Evolutionary conservation across 2,888 invertebrate genomes (phyloP).

Genomic region (Antheraea assamensis): DNA sequence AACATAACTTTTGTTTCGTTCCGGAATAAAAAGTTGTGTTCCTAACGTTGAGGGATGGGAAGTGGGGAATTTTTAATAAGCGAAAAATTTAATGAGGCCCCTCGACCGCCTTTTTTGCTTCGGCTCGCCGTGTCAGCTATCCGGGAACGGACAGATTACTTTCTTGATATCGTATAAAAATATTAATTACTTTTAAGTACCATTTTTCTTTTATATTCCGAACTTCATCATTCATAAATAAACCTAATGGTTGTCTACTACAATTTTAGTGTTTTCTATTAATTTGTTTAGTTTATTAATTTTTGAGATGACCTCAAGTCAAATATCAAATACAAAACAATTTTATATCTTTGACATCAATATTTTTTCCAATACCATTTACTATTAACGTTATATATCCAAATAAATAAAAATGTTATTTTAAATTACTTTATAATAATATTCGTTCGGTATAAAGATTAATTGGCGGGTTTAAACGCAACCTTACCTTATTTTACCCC

Average conservation of each 20-base stretch:
- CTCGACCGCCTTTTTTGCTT: constrained; percentile 63
- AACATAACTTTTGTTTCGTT: constrained; percentile 76
- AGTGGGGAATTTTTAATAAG: constrained; percentile 82
- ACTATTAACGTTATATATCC: not conserved
- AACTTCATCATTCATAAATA: not conserved
- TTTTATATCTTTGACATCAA: too few species aligned
- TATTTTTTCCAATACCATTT: not conserved
- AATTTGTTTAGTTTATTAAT: not conserved
- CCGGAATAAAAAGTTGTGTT: constrained; percentile 76
- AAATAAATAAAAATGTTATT: not conserved
- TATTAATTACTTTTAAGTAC: constrained; percentile 45
- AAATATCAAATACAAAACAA: too few species aligned
- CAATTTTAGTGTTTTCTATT: not conserved
- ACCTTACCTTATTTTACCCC: constrained; percentile 53
- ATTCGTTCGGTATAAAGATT: constrained; percentile 16
- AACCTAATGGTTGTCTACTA: not conserved
- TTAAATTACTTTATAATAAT: not conserved
- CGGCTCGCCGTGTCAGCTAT: constrained; percentile 64
- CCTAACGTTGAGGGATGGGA: constrained; percentile 70
- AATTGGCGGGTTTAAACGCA: constrained; percentile 14
- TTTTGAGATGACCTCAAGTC: not conserved
- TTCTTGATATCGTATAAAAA: constrained; percentile 46
- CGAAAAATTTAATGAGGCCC: constrained; percentile 80
- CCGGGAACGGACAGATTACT: constrained; percentile 46
- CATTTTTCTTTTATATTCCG: not conserved